These are phyloP conservation scores for Scortum barcoo DNA, from an alignment of 2,113 vertebrate genomes.

Conservation along the genomic window DNA sequence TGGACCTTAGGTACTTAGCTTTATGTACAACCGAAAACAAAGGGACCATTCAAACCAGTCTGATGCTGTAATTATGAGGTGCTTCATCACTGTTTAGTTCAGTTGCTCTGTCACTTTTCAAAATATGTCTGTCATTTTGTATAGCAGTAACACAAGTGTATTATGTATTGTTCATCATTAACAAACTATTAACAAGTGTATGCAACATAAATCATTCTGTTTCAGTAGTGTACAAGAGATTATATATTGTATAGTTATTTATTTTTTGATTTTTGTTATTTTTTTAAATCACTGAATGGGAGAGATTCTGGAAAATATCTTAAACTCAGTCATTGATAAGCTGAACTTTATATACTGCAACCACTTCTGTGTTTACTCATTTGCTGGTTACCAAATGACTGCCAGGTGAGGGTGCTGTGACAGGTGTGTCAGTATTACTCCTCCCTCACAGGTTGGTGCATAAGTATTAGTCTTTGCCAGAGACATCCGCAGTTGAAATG, in stretches of 20 bases:
- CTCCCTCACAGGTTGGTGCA: slow-evolving; percentile 64
- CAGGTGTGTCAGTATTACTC: slow-evolving; percentile 70
- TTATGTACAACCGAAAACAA: slow-evolving; percentile 56
- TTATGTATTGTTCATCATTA: slow-evolving; percentile 81
- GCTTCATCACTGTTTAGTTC: slow-evolving; percentile 41
- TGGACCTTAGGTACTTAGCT: slow-evolving; percentile 54
- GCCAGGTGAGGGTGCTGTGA: slow-evolving; percentile 72
- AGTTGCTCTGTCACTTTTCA: slow-evolving; percentile 33
- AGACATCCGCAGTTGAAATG: slow-evolving; percentile 79
- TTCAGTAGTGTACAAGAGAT: slow-evolving; percentile 78
- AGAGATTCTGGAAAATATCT: slow-evolving; percentile 82
- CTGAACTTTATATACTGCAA: slow-evolving; percentile 73
- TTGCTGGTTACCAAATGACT: slow-evolving; percentile 79
- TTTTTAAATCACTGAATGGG: slow-evolving; percentile 80
- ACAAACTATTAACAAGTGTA: slow-evolving; percentile 85
- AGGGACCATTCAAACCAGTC: slow-evolving; percentile 52
- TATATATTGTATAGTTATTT: slow-evolving; percentile 86
- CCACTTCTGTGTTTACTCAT: slow-evolving; percentile 75
- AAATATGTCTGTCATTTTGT: slow-evolving; percentile 63
- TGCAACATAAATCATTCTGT: slow-evolving; percentile 80
- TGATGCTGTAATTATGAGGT: slow-evolving; percentile 47
- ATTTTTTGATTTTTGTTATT: slow-evolving; percentile 71
- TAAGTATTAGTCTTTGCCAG: slow-evolving; percentile 81
- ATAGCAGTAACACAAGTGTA: slow-evolving; percentile 81
- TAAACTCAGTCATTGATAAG: slow-evolving; percentile 81